A percentile compares a stretch with the other conserved stretches of the same genome.
Conservation (phyloP, 2,797 vertebrate genomes). For the Ibycter americanus region DNA sequence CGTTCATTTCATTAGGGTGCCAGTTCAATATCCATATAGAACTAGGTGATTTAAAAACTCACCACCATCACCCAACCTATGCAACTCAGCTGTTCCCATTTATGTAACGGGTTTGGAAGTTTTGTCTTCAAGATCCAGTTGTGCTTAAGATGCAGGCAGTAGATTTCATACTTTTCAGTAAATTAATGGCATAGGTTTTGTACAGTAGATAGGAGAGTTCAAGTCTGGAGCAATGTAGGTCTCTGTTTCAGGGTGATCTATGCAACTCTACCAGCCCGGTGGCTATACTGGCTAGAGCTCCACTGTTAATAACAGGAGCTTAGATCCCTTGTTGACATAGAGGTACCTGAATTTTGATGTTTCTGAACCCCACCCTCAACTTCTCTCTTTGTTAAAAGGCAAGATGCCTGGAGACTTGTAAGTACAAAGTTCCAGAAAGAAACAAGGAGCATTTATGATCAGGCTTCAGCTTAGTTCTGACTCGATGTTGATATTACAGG, state of each 20-base stretch:
- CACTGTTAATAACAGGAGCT: neutral
- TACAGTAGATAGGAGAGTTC: neutral
- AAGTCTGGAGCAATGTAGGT: neutral
- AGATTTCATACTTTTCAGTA: neutral
- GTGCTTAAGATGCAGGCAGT: neutral
- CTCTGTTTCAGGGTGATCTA: neutral
- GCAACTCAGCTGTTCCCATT: neutral
- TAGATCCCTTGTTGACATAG: neutral
- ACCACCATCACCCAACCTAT: neutral
- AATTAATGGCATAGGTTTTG: neutral
- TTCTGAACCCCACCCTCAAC: neutral
- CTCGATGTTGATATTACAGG: neutral
- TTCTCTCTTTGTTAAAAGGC: neutral
- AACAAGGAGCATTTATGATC: neutral
- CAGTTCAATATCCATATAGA: neutral
- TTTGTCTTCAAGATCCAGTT: neutral
- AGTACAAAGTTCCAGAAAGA: neutral
- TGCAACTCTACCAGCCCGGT: neutral
- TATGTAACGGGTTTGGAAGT: neutral
- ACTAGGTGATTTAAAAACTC: neutral
- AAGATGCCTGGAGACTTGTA: neutral
- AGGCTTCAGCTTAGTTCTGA: neutral
- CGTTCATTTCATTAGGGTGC: neutral
- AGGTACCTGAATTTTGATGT: neutral
- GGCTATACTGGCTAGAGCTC: neutral